Percentiles rank a stretch among this genome's conserved stretches.
These are phyloP conservation scores for Solea senegalensis DNA, from an alignment of 2,113 vertebrate species.

Conservation along the genomic window DNA sequence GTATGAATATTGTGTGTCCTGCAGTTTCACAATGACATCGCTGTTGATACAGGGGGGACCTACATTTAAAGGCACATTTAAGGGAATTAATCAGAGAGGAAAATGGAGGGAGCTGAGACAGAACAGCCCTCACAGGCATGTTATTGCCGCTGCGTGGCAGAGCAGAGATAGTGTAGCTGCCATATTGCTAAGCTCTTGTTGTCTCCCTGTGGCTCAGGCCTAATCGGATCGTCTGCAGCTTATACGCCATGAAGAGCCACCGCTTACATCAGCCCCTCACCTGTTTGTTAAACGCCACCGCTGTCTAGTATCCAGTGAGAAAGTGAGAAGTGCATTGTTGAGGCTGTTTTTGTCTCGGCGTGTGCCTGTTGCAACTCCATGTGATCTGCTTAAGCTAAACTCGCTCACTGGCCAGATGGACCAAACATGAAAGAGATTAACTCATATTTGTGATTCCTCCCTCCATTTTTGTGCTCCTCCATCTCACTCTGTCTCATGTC, in stretches of 20 bases:
- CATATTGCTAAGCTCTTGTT: slow-evolving; percentile 67
- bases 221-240: slow-evolving; percentile 71
- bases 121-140: slow-evolving; percentile 28
- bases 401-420: slow-evolving; percentile 63
- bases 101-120: slow-evolving; percentile 23
- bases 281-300: slow-evolving; percentile 43
- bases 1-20: not conserved
- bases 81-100: slow-evolving; percentile 51
- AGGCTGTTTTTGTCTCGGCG: slow-evolving; percentile 6
- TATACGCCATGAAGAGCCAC: slow-evolving; percentile 46
- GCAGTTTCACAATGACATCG: slow-evolving; percentile 17
- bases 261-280: slow-evolving; percentile 53
- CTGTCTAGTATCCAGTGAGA: not conserved
- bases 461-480: slow-evolving; percentile 31
- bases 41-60: slow-evolving; percentile 8
- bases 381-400: slow-evolving; percentile 41
- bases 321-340: slow-evolving; percentile 25
- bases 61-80: slow-evolving; percentile 37
- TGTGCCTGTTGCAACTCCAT: slow-evolving; percentile 8
- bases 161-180: slow-evolving; percentile 35
- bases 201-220: slow-evolving; percentile 55
- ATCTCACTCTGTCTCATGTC: slow-evolving; percentile 24
- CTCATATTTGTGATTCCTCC: slow-evolving; percentile 62
- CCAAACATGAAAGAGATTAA: slow-evolving; percentile 73
- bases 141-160: slow-evolving; percentile 16